Base-by-base conservation (phyloP, 2,888 invertebrate genomes). In the Coenonympha arcania region DNA sequence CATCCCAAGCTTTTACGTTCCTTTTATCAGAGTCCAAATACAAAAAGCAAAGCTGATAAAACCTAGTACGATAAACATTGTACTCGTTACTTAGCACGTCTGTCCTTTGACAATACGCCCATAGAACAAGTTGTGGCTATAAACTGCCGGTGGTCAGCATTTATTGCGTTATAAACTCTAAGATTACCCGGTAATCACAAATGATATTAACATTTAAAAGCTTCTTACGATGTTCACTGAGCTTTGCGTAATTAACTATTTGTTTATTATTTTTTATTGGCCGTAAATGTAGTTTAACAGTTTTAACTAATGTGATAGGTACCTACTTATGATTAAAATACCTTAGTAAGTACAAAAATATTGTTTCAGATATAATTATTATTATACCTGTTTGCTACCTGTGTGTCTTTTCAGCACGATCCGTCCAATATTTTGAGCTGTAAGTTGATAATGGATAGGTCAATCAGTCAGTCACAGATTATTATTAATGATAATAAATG, bases 121-220 rank as follows among this genome's bases (percentile, higher is more conserved):
- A 56, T 50, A 52, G 45, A 45, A 26, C 52, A 36, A 52, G 57
- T 33, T 48, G 34, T 33, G 28, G 53, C 45, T 37, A 56, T 59
- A 59, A 59, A 59, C 52, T 55, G 55, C 42, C 42, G 55, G 53
- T 60, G 61, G 55, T 53, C 52, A 57, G 55, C 52, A 51, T 62
- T 61, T 62, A 62, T 53, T 47, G 47, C 57, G 55, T 50, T 56
- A 56, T 61, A 62, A 62, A 62, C 50, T 41, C 51, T n/a, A n/a
- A n/a, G n/a, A n/a, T n/a, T n/a, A n/a, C n/a, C 37, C 44, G 51
- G 57, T 59, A 52, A 53, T 52, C 56, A 59, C 55, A 59, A 57
- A 57, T 56, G 53, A 60, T 57, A 57, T 51, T 59, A 54, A 56
- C 56, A 54, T 58, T 47, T 51, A 47, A 52, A 56, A 51, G 50